These are phyloP conservation scores for Dissostichus mawsoni DNA, from an alignment of 2,113 vertebrate genomes.

Conservation along the genomic window DNA sequence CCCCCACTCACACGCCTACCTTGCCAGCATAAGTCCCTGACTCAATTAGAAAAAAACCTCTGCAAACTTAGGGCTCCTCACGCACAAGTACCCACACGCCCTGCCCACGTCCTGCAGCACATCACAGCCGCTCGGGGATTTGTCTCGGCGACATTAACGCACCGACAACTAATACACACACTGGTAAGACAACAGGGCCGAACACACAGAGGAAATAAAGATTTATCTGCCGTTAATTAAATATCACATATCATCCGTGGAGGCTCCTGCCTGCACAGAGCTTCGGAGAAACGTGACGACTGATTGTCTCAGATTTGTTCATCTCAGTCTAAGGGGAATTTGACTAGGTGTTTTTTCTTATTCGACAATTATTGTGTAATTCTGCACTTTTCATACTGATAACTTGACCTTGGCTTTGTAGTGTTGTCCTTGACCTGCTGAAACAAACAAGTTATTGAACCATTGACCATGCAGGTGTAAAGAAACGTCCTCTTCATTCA, in stretches of 20 bases:
- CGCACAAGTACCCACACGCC: constrained; percentile 74
- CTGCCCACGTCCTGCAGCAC: constrained; percentile 76
- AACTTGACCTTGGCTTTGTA: no score
- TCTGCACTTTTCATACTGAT: no score
- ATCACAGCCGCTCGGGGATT: constrained; percentile 66
- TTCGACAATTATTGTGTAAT: no score
- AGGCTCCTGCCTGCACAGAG: not conserved
- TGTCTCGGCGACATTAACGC: constrained; percentile 58
- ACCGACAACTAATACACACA: constrained; percentile 43
- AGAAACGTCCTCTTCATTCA: no score
- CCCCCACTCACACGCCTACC: constrained; percentile 81
- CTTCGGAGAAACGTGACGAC: not conserved
- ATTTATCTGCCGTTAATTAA: constrained; percentile 53
- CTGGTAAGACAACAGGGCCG: constrained; percentile 31
- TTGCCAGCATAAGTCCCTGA: constrained; percentile 81
- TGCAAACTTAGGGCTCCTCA: constrained; percentile 78
- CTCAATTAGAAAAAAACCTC: constrained; percentile 83
- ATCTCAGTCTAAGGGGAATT: no score
- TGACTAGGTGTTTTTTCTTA: no score
- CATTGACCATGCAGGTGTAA: no score
- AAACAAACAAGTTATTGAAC: no score
- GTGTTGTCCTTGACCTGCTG: no score
- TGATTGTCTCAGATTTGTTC: not conserved
- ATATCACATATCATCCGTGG: constrained; percentile 44
- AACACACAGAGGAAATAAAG: constrained; percentile 48